A percentile compares a stretch with the other conserved stretches of the same genome.
These are phyloP conservation scores for Spodoptera litura DNA, from an alignment of 1,140 invertebrate genomes.

Conservation along the genomic window DNA sequence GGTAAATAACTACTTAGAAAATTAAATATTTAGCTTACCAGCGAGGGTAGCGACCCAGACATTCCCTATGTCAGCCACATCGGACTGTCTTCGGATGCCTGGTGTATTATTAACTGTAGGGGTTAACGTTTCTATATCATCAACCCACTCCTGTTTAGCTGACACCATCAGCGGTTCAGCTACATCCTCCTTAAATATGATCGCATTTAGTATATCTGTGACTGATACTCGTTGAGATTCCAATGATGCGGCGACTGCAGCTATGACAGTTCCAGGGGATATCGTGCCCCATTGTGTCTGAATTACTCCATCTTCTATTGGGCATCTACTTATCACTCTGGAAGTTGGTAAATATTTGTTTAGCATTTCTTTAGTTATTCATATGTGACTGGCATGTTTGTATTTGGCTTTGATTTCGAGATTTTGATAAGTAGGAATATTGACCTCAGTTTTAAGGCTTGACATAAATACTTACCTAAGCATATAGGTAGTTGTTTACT, in stretches of 20 bases:
- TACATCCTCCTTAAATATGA: slow-evolving; percentile 73
- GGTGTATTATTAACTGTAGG: not conserved
- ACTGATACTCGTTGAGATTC: slow-evolving; percentile 85
- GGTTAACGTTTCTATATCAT: slow-evolving; percentile 59
- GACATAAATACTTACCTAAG: too few species aligned
- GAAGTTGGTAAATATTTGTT: slow-evolving; percentile 28
- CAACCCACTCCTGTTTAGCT: slow-evolving; percentile 75
- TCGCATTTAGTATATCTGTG: slow-evolving; percentile 72
- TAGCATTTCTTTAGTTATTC: too few species aligned
- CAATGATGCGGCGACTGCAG: slow-evolving; percentile 87
- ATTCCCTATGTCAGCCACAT: slow-evolving; percentile 77
- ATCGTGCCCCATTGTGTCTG: slow-evolving; percentile 87
- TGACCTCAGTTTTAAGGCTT: too few species aligned
- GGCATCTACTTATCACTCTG: slow-evolving; percentile 84
- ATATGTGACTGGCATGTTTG: too few species aligned
- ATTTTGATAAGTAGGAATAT: too few species aligned
- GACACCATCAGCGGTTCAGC: slow-evolving; percentile 68
- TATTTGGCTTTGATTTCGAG: too few species aligned
- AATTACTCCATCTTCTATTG: slow-evolving; percentile 87
- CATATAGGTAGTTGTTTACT: too few species aligned
- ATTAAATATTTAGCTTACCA: slow-evolving; percentile 70
- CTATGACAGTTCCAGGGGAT: slow-evolving; percentile 86
- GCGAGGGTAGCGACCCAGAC: slow-evolving; percentile 88
- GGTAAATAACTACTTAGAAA: not conserved
- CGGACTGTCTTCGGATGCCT: slow-evolving; percentile 41